Base-by-base conservation (phyloP, 1,140 invertebrate genomes). In the Theocolax elegans region DNA sequence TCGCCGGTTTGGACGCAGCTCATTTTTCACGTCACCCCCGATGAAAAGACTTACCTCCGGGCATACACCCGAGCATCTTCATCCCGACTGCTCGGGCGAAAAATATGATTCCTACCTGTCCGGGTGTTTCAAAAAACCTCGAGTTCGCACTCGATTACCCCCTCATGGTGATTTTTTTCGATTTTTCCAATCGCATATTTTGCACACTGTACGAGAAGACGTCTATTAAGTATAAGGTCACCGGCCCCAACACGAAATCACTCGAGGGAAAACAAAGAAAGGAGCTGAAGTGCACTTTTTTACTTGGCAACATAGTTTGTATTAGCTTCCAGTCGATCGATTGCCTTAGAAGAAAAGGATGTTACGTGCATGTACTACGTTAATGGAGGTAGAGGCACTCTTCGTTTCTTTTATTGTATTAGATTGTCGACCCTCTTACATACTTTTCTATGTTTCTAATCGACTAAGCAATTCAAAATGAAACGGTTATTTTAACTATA, bases 311-410 rank as follows among this genome's bases (percentile, higher is more conserved):
- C 17, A 12, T 49, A 40, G 65, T 48, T 58, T 17, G 13, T 31
- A 69, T 62, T 54, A 69, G 49, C 49, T 68, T 29, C n/a, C 7
- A 17, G 23, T 21, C 1, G 19, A 17, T 64, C 68, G 60, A 71
- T 71, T 27, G 60, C 21, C 17, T 25, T 17, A 2, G 35, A 27
- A 46, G 40, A 31, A 63, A 46, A 46, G n/a, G 42, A 15, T 46
- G 17, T 8, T 4, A 46, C 17, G 42, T 13, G 42, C 58, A 19
- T 62, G 58, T 54, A 46, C 58, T 35, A 54, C 31, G 49, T 38
- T 65, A 65, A 65, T 65, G 60, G 49, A 64, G 9, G 51, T 65
- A 64, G 59, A 58, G 42, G 42, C 54, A 71, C 67, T 56, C 15
- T 46, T 54, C 59, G 27, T 49, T 58, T 42, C 27, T n/a, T 31